Conservation (phyloP, 1,140 invertebrate genomes). For the Aphidius ervi region DNA sequence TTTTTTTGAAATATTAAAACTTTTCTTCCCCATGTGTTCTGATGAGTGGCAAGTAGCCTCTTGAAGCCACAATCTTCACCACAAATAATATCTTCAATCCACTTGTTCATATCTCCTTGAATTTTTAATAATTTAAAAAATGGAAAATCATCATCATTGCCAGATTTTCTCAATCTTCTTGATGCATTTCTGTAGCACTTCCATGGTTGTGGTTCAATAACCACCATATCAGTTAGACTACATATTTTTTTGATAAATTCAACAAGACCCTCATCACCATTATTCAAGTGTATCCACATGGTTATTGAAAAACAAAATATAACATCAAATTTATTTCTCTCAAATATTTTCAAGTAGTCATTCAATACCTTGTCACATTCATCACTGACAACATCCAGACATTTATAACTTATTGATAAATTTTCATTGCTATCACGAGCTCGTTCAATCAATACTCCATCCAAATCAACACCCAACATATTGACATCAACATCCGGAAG, state of each 20-base stretch:
- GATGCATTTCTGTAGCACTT: slow-evolving; percentile 73
- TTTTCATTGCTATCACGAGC: slow-evolving; percentile 52
- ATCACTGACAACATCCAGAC: slow-evolving; percentile 60
- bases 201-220: slow-evolving; percentile 80
- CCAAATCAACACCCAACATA: slow-evolving; percentile 72
- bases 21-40: slow-evolving; percentile 66
- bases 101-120: slow-evolving; percentile 56
- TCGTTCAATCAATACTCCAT: slow-evolving; percentile 64
- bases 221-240: slow-evolving; percentile 54
- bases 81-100: slow-evolving; percentile 60
- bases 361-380: slow-evolving; percentile 42
- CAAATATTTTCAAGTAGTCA: slow-evolving; percentile 46
- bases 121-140: slow-evolving; percentile 57
- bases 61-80: slow-evolving; percentile 48
- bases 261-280: slow-evolving; percentile 67
- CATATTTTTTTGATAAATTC: slow-evolving; percentile 59
- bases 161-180: slow-evolving; percentile 62
- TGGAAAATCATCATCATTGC: slow-evolving; percentile 55
- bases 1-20: slow-evolving; percentile 54
- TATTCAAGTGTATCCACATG: slow-evolving; percentile 84
- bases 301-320: slow-evolving; percentile 77
- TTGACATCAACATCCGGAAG: slow-evolving; percentile 47
- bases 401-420: slow-evolving; percentile 55
- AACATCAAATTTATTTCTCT: slow-evolving; percentile 61
- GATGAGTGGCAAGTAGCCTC: slow-evolving; percentile 56